Conservation (phyloP, 2,113 vertebrate species). For the Lophochroa leadbeateri region DNA sequence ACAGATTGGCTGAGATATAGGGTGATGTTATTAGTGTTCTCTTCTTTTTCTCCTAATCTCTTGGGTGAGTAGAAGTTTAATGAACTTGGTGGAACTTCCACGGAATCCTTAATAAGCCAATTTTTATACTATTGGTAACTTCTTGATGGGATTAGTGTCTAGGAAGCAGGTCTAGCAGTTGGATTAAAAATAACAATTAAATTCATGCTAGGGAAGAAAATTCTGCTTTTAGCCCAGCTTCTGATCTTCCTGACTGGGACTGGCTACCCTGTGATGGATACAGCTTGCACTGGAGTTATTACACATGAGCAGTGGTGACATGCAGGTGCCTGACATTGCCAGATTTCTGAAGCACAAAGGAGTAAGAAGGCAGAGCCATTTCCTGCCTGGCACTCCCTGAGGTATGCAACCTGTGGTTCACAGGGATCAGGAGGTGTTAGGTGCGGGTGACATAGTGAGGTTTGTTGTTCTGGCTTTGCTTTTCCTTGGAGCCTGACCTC, state of each 20-base stretch:
- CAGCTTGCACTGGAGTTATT: not conserved
- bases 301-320: fast-evolving
- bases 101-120: not conserved
- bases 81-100: not conserved
- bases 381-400: not conserved
- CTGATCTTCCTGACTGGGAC: not conserved
- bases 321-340: not conserved
- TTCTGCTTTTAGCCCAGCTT: not conserved
- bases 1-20: not conserved
- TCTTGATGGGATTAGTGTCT: not conserved
- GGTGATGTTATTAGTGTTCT: not conserved
- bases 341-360: not conserved
- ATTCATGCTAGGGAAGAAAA: fast-evolving
- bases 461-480: not conserved
- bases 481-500: not conserved
- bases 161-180: not conserved
- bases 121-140: fast-evolving
- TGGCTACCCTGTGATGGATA: not conserved
- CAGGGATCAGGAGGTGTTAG: not conserved
- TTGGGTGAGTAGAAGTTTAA: not conserved
- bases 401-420: not conserved
- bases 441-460: fast-evolving
- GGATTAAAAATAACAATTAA: not conserved
- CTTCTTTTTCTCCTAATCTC: not conserved
- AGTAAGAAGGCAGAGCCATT: not conserved